Conservation (phyloP, 2,113 vertebrate species). For the Mystacornis crossleyi region DNA sequence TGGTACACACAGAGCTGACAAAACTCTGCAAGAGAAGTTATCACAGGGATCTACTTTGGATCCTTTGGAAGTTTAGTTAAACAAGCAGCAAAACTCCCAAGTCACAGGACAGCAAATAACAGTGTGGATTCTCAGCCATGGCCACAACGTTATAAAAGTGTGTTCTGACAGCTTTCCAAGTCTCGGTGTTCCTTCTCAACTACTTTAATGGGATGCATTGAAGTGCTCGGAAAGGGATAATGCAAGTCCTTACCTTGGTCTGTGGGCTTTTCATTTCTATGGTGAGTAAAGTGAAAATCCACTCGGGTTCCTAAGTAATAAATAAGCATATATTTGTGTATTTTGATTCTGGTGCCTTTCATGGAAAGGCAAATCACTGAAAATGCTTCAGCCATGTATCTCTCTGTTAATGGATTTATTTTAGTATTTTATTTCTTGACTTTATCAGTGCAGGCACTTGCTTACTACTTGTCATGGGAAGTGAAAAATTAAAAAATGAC, state of each 20-base stretch:
- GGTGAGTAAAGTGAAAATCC: background rate
- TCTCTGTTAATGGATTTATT: background rate
- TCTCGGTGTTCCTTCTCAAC: background rate
- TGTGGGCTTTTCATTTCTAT: background rate
- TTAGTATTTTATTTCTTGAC: background rate
- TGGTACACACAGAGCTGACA: background rate
- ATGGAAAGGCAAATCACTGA: background rate
- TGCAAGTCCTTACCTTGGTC: rapidly evolving
- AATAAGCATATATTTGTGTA: background rate
- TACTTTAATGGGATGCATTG: background rate
- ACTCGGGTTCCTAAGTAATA: background rate
- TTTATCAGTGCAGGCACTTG: background rate
- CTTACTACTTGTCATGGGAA: background rate
- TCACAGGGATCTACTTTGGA: rapidly evolving
- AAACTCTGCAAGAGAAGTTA: background rate
- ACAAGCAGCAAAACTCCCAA: background rate
- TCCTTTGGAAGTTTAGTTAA: background rate
- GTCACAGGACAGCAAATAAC: background rate
- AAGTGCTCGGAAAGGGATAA: background rate
- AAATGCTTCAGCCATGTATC: background rate
- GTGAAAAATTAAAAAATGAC: background rate
- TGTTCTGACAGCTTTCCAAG: background rate
- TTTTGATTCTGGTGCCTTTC: background rate
- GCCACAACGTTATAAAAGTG: background rate
- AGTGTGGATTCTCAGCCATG: background rate